Percentiles rank a stretch among this genome's conserved stretches.
These are phyloP conservation scores for Carposina sasakii DNA, from an alignment of 1,140 invertebrate genomes.

Conservation along the genomic window DNA sequence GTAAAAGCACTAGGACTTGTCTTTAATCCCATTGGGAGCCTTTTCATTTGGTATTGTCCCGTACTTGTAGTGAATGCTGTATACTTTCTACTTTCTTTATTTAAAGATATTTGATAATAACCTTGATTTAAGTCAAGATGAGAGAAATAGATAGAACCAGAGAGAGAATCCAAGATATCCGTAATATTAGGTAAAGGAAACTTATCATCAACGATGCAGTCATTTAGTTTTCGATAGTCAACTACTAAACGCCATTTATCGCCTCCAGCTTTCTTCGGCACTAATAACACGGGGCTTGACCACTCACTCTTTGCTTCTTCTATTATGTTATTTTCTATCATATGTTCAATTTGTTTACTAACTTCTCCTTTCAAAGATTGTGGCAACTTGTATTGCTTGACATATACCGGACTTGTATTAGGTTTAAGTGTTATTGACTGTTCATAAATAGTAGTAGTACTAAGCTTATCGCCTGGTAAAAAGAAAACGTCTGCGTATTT, in stretches of 20 bases:
- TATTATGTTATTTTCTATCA: constrained; percentile 4
- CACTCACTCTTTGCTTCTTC: neutral
- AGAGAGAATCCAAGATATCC: constrained; percentile 8
- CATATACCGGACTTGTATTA: neutral
- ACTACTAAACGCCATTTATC: constrained; percentile 22
- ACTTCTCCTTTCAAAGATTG: neutral
- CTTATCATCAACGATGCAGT: neutral
- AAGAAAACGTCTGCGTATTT: neutral
- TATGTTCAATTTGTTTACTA: neutral
- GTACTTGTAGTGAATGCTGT: constrained; percentile 2
- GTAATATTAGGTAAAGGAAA: neutral
- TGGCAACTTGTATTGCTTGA: neutral
- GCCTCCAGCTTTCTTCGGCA: neutral
- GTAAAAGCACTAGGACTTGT: constrained; percentile 1
- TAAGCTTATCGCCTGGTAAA: neutral
- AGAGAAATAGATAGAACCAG: constrained; percentile 3
- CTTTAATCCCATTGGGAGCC: neutral
- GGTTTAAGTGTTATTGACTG: neutral
- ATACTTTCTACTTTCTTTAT: neutral
- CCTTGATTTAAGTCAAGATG: neutral
- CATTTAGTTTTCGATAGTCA: constrained; percentile 41
- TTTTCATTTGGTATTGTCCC: constrained; percentile 3
- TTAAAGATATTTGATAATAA: neutral
- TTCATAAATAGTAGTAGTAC: neutral
- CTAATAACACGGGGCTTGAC: neutral